These are phyloP conservation scores for Eupithecia inturbata DNA, from an alignment of 2,888 invertebrate genomes.

Conservation along the genomic window DNA sequence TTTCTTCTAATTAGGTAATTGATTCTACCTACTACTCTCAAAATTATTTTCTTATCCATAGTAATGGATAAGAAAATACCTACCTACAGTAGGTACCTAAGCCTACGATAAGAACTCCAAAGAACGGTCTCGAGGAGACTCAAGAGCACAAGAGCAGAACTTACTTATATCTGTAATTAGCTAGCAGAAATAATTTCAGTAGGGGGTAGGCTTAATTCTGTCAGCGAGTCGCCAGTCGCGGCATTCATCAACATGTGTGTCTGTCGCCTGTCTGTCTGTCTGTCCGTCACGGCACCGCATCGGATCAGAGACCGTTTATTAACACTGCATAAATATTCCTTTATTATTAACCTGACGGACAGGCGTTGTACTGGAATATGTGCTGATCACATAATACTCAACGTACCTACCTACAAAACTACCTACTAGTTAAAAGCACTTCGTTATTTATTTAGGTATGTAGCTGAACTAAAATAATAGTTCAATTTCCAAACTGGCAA, in stretches of 20 bases:
- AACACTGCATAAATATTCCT: conserved; percentile 32
- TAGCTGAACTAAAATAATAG: not conserved
- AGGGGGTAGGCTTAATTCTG: conserved; percentile 41
- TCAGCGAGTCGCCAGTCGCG: conserved; percentile 22
- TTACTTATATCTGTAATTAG: not conserved
- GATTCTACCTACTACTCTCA: too few species aligned
- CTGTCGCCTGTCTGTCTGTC: conserved; percentile 36
- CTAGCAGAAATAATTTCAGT: not conserved
- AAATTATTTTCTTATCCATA: too few species aligned
- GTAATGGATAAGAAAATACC: too few species aligned
- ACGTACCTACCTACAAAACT: not conserved
- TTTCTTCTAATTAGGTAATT: too few species aligned
- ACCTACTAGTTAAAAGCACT: too few species aligned
- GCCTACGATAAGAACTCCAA: not conserved
- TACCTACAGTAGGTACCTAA: too few species aligned
- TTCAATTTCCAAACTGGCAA: not conserved
- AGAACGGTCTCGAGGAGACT: not conserved
- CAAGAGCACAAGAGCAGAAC: not conserved
- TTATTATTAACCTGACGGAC: conserved; percentile 12
- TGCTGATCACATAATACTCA: not conserved
- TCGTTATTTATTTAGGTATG: not conserved
- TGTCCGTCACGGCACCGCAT: conserved; percentile 33
- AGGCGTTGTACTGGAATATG: not conserved
- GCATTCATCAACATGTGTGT: conserved; percentile 29
- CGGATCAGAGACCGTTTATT: conserved; percentile 34